Percentiles rank a stretch among this genome's conserved stretches.
phyloP scores from a whole-genome alignment of 2,888 invertebrate genomes.

The Hoplodrina ambigua region DNA sequence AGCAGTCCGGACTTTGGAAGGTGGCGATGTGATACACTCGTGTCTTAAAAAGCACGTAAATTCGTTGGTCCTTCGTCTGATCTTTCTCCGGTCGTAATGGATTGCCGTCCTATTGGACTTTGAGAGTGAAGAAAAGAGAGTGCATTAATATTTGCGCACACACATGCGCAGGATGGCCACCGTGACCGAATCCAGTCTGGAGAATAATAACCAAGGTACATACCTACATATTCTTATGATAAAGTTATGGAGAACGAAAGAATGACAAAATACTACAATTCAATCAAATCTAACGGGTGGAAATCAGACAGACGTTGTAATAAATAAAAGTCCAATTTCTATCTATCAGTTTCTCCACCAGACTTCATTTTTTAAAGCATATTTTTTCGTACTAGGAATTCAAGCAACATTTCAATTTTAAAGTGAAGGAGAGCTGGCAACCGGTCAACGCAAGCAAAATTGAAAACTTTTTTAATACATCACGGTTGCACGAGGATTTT shows the following conservation, averaged over 20 bases:
- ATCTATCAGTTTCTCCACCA: constrained; percentile 1
- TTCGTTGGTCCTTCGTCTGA: too few relatives aligned
- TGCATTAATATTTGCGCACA: too few relatives aligned
- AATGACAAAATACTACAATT: neutral
- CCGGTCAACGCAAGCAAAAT: constrained; percentile 53
- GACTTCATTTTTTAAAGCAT: constrained; percentile 15
- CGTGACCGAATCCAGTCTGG: too few relatives aligned
- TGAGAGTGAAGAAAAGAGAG: too few relatives aligned
- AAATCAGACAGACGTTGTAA: neutral
- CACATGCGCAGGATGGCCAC: too few relatives aligned
- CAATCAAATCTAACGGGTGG: neutral
- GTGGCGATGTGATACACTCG: too few relatives aligned
- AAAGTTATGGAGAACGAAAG: neutral
- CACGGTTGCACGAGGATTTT: constrained; percentile 41
- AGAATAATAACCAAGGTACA: too few relatives aligned
- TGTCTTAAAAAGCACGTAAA: too few relatives aligned
- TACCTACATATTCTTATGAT: too few relatives aligned
- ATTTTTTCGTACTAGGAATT: constrained; percentile 38
- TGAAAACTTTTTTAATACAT: constrained; percentile 60
- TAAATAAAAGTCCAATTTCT: constrained; percentile 22
- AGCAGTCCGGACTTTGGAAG: too few relatives aligned
- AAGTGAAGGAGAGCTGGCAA: constrained; percentile 51
- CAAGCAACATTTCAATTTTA: constrained; percentile 57
- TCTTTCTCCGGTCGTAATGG: too few relatives aligned
- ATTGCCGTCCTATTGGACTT: too few relatives aligned